Evolutionary conservation across 1,140 invertebrate genomes (phyloP).

Genomic region (Drosophila ercepeae): DNA sequence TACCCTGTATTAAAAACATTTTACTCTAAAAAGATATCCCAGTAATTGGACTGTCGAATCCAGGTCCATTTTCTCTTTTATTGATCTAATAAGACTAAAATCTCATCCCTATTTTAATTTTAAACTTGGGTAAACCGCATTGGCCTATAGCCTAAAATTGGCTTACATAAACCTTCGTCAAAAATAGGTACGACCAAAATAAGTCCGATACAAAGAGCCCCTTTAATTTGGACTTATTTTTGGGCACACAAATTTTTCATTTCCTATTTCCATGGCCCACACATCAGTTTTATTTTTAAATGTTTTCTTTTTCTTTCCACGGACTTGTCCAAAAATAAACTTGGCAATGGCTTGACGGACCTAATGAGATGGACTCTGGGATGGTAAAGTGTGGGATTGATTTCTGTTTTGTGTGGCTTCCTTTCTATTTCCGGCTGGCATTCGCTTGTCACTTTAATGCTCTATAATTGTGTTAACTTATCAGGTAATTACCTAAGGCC

Average conservation of each 20-base stretch:
- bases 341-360: slow-evolving; percentile 2
- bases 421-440: slow-evolving; percentile 23
- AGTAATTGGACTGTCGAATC: too few species aligned
- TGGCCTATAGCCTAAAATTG: too few species aligned
- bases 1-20: slow-evolving; percentile 4
- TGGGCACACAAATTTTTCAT: not conserved
- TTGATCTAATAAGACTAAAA: too few species aligned
- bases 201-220: not conserved
- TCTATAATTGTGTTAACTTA: slow-evolving; percentile 3
- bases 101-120: too few species aligned
- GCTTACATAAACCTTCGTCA: not conserved
- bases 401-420: slow-evolving; percentile 8
- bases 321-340: slow-evolving; percentile 35
- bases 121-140: too few species aligned
- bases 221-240: slow-evolving; percentile 24
- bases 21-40: too few species aligned
- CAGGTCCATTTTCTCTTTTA: too few species aligned
- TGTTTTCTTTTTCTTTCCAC: slow-evolving; percentile 14
- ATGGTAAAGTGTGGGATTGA: slow-evolving; percentile 6
- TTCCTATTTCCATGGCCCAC: not conserved
- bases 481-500: not conserved
- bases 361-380: slow-evolving; percentile 6
- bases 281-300: slow-evolving; percentile 26
- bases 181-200: not conserved
- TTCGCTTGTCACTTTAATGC: slow-evolving; percentile 4